phyloP scores from a whole-genome alignment of 2,888 invertebrate species.

The Lordiphosa fenestrarum region DNA sequence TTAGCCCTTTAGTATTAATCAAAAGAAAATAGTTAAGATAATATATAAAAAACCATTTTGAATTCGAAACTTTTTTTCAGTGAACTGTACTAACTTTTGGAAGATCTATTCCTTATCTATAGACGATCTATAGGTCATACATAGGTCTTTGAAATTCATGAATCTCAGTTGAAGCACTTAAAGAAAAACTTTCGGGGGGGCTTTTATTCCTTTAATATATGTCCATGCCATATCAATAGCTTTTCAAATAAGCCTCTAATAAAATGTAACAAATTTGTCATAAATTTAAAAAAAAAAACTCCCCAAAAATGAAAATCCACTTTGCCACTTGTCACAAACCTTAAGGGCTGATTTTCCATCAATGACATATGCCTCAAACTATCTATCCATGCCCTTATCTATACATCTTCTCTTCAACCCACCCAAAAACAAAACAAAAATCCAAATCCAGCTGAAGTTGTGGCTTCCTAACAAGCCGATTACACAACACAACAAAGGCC shows the following conservation, averaged over 20 bases:
- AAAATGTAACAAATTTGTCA: conserved; percentile 10
- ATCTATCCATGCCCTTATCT: conserved; percentile 4
- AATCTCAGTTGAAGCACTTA: too few species aligned
- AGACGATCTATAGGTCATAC: too few species aligned
- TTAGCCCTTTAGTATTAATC: too few species aligned
- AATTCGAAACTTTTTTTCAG: too few species aligned
- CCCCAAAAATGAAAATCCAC: not conserved
- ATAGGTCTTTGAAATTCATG: too few species aligned
- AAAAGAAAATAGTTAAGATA: too few species aligned
- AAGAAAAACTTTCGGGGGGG: too few species aligned
- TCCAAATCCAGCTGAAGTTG: conserved; percentile 30
- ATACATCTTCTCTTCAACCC: conserved; percentile 4
- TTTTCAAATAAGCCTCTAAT: conserved; percentile 37
- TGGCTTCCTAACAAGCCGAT: conserved; percentile 51
- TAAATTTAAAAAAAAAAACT: conserved; percentile 22
- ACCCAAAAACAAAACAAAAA: not conserved
- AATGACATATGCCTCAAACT: conserved; percentile 31
- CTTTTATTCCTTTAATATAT: too few species aligned
- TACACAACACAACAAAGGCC: conserved; percentile 27
- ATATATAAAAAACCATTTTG: too few species aligned
- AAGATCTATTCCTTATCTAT: too few species aligned
- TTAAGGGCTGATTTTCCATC: conserved; percentile 19
- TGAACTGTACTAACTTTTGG: too few species aligned
- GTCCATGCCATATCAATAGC: conserved; percentile 24
- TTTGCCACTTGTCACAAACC: conserved; percentile 7